phyloP scores from a whole-genome alignment of 2,888 invertebrate species.

The Drosophila flavopinicola region DNA sequence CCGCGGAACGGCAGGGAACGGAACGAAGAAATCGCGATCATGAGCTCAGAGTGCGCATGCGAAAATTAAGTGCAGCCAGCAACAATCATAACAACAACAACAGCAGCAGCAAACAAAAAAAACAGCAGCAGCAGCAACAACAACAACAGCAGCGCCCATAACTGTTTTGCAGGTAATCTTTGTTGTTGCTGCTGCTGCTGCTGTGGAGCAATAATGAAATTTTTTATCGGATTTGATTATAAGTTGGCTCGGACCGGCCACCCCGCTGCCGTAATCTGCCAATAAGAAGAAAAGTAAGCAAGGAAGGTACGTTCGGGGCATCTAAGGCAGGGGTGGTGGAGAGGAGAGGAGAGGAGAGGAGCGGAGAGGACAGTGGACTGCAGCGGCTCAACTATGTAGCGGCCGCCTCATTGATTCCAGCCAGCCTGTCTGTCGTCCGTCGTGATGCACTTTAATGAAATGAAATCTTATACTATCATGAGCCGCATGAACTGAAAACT shows the following conservation, averaged over 20 bases:
- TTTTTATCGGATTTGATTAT: slow-evolving; percentile 80
- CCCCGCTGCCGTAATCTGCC: slow-evolving; percentile 76
- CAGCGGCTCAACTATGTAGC: slow-evolving; percentile 58
- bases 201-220: slow-evolving; percentile 78
- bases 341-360: slow-evolving; percentile 17
- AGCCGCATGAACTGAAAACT: slow-evolving; percentile 70
- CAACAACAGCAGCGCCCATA: no score
- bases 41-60: slow-evolving; percentile 76
- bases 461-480: slow-evolving; percentile 84
- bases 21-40: slow-evolving; percentile 76
- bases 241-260: slow-evolving; percentile 67
- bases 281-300: slow-evolving; percentile 79
- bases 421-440: slow-evolving; percentile 68
- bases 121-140: slow-evolving; percentile 37
- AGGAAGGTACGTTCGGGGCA: slow-evolving; percentile 43
- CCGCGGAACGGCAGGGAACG: slow-evolving; percentile 28
- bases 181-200: slow-evolving; percentile 41
- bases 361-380: slow-evolving; percentile 45
- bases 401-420: slow-evolving; percentile 70
- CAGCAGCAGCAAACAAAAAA: slow-evolving; percentile 21
- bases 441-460: slow-evolving; percentile 85
- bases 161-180: no score
- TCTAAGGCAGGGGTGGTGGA: slow-evolving; percentile 1
- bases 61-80: slow-evolving; percentile 78
- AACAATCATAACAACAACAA: slow-evolving; percentile 76